Evolutionary conservation across 2,113 vertebrate genomes (phyloP), one percentile per base, ranked within the genome.

Genomic region (Atlantisia rogersi): DNA sequence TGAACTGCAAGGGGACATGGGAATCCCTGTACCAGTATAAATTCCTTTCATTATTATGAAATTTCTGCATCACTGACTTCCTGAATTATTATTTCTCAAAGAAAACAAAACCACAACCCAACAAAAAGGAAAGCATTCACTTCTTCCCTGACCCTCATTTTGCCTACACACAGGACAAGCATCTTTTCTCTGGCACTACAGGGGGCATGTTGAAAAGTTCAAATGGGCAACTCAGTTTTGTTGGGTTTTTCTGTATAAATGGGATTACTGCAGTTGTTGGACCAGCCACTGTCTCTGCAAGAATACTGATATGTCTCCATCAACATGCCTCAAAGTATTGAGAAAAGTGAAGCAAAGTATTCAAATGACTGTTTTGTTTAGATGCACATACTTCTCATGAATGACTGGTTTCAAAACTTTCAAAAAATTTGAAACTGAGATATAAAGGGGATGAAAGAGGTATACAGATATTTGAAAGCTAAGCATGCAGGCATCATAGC

Each of bases 221-320:
- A 9, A 91, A 67, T 40, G 22, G 15, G 16, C 6, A 58, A 39
- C 15, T 52, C n/a, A 24, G 14, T 29, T 56, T 56, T 37, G 16
- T 24, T 5, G 60, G 35, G 11, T 24, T 32, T 58, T 79, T 32
- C 53, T 40, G 18, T 53, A 77, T 48, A 69, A 80, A 32, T 48
- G 0, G 20, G 12, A 60, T 79, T 82, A 52, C 4, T 65, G 4
- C 22, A 42, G 58, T 52, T 28, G 48, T 40, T 3, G 24, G 13
- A 88, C 35, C 37, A 69, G 39, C 18, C 29, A 69, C 5, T 35
- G 16, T 5, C 11, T 42, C 62, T 52, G n/a, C 71, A 67, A 85
- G 31, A 74, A 55, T 39, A 20, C 26, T 0, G 0, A 10, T 25
- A 17, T 1, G 1, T 28, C 39, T 69, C 68, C 28, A 55, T 6